A percentile compares a stretch with the other conserved stretches of the same genome.
phyloP scores from a whole-genome alignment of 2,888 invertebrate genomes.

The Steinernema hermaphroditum region DNA sequence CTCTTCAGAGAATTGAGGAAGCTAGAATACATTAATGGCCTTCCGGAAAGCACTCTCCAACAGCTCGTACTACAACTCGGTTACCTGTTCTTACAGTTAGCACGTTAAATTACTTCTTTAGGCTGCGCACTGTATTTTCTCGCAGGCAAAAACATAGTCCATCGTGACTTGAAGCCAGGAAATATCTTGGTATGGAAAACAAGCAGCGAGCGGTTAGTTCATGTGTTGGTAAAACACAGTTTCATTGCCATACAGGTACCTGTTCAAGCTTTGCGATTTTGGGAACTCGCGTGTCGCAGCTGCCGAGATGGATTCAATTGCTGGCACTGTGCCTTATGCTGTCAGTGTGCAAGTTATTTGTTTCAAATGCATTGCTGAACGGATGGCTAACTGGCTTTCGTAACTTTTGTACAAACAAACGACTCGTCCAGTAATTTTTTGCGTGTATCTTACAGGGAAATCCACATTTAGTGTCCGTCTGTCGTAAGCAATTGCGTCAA shows the following conservation, averaged over 20 bases:
- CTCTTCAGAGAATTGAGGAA: background rate
- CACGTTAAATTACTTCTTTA: background rate
- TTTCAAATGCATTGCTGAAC: too few relatives aligned
- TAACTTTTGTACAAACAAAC: too few relatives aligned
- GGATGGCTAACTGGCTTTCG: too few relatives aligned
- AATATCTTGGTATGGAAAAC: background rate
- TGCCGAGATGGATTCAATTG: conserved; percentile 11
- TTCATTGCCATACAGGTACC: conserved; percentile 14
- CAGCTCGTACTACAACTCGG: background rate
- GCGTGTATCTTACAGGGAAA: background rate
- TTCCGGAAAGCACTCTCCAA: conserved; percentile 2
- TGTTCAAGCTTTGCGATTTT: conserved; percentile 10
- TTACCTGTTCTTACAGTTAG: background rate
- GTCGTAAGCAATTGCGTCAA: background rate
- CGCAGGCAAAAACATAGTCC: background rate
- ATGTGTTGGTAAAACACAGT: too few relatives aligned
- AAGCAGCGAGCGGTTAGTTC: background rate
- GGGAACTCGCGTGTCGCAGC: background rate
- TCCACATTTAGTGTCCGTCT: background rate
- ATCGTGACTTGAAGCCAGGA: conserved; percentile 7
- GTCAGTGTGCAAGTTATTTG: too few relatives aligned
- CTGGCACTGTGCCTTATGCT: background rate
- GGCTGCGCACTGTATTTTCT: background rate
- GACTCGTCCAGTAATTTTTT: too few relatives aligned
- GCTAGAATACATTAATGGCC: background rate